A percentile compares a stretch with the other conserved stretches of the same genome.
phyloP scores from a whole-genome alignment of 2,888 invertebrate genomes.

The Acleris literana region DNA sequence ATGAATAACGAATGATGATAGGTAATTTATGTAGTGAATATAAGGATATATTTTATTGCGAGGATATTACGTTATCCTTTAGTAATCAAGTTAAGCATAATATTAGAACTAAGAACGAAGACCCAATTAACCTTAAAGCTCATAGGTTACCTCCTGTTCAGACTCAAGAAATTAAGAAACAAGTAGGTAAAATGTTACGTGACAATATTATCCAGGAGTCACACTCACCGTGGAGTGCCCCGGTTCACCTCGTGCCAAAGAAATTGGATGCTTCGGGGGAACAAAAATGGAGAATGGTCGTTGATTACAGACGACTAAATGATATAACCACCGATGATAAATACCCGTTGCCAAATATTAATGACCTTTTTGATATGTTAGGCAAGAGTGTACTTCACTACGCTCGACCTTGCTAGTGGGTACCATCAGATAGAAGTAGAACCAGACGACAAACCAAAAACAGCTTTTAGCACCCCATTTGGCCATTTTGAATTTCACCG shows the following conservation, averaged over 20 bases:
- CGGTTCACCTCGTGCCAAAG: conserved; percentile 56
- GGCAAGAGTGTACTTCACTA: conserved; percentile 25
- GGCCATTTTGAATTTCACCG: conserved; percentile 45
- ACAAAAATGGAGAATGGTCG: conserved; percentile 49
- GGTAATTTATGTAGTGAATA: conserved; percentile 10
- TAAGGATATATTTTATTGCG: conserved; percentile 22
- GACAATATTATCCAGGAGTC: conserved; percentile 51
- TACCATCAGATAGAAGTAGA: conserved; percentile 45
- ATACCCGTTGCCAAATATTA: conserved; percentile 46
- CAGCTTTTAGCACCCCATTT: conserved; percentile 42
- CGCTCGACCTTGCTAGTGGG: conserved; percentile 46
- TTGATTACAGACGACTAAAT: conserved; percentile 42
- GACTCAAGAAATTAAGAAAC: conserved; percentile 46
- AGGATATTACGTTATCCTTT: conserved; percentile 15
- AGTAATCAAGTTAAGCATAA: conserved; percentile 18
- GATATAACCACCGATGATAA: conserved; percentile 46
- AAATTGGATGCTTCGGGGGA: conserved; percentile 50
- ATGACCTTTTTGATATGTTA: conserved; percentile 28
- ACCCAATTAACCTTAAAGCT: conserved; percentile 46
- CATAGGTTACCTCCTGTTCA: conserved; percentile 45
- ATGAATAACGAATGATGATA: conserved; percentile 4
- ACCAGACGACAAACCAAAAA: conserved; percentile 40
- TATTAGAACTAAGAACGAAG: conserved; percentile 40
- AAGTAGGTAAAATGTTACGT: conserved; percentile 48
- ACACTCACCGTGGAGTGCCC: conserved; percentile 52